Conservation (phyloP, 2,113 vertebrate species). For the Mastomys coucha region DNA sequence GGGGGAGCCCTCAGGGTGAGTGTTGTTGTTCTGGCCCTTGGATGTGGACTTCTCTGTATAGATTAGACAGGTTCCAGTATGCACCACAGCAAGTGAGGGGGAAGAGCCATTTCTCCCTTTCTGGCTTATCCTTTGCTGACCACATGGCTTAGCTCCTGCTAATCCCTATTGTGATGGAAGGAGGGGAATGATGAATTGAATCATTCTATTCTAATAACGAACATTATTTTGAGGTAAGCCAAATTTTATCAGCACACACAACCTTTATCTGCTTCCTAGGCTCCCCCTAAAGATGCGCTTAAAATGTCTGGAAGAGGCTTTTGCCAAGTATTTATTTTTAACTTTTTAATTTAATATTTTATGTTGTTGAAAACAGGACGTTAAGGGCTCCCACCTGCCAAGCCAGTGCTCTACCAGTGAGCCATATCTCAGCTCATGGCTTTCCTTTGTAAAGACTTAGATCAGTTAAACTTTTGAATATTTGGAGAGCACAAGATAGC, state of each 20-base stretch:
- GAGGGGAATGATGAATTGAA: not conserved
- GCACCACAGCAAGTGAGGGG: not conserved
- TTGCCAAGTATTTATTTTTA: not conserved
- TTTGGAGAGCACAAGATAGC: not conserved
- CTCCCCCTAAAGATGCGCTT: not conserved
- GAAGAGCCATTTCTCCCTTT: not conserved
- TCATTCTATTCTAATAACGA: not conserved
- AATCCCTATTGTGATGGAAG: accelerated
- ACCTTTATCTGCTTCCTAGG: not conserved
- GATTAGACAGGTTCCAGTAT: not conserved
- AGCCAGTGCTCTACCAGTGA: too few species aligned
- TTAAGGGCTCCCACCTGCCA: not conserved
- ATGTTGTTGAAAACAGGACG: not conserved
- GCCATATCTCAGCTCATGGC: too few species aligned
- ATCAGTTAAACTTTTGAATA: not conserved
- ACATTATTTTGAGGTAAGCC: not conserved
- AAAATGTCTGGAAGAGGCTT: not conserved
- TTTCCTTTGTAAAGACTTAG: slow-evolving; percentile 4
- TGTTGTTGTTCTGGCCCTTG: not conserved
- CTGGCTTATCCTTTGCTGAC: not conserved
- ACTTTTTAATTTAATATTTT: not conserved
- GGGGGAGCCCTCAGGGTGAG: not conserved
- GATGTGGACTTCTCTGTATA: not conserved
- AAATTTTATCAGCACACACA: not conserved
- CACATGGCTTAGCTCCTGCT: not conserved